Evolutionary conservation across 2,797 vertebrate genomes (phyloP).

Genomic region (Sebastes oblongus): DNA sequence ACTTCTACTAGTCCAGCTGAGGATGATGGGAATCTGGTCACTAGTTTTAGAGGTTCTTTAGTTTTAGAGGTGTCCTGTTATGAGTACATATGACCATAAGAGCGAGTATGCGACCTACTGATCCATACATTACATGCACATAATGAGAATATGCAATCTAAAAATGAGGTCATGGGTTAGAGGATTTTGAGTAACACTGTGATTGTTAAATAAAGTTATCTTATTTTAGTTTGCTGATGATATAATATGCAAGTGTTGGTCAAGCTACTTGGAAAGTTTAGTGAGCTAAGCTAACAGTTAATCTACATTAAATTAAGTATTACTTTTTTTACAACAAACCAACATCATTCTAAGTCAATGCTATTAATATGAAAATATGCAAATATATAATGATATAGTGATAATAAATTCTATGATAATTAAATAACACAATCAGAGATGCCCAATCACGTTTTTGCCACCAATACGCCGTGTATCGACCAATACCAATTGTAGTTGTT

Average conservation of each 20-base stretch:
- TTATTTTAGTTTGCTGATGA: neutral
- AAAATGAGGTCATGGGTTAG: neutral
- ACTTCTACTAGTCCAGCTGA: neutral
- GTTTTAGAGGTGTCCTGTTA: neutral
- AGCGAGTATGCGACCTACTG: neutral
- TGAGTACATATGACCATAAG: neutral
- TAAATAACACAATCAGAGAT: no score
- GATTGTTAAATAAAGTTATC: neutral
- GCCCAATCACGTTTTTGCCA: no score
- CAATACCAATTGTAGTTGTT: no score
- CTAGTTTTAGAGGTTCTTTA: neutral
- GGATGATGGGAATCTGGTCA: neutral
- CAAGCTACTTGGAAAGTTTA: no score
- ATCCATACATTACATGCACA: neutral
- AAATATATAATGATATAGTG: no score
- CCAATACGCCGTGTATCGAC: accelerated
- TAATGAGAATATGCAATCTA: neutral
- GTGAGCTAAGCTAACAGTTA: no score
- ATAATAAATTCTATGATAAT: no score
- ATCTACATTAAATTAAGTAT: no score
- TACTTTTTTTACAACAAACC: no score
- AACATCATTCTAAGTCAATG: no score
- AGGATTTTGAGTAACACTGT: neutral
- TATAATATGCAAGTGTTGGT: neutral
- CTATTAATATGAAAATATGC: no score